These are phyloP conservation scores for Cantharis rufa DNA, from an alignment of 2,888 invertebrate genomes.

Conservation along the genomic window DNA sequence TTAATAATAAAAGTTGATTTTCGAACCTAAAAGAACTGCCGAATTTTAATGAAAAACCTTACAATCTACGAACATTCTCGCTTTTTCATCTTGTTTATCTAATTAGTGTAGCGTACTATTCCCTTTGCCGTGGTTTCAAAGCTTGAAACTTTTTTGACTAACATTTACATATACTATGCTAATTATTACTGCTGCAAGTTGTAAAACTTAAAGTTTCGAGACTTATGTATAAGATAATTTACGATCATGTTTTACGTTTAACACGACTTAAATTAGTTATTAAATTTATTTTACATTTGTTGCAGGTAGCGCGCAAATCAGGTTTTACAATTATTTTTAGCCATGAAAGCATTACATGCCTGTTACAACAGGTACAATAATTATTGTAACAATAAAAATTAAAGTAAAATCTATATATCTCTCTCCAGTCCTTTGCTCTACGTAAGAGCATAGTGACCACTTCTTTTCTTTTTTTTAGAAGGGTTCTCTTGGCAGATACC, in stretches of 20 bases:
- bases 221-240: not conserved
- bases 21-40: not conserved
- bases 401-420: too few relatives aligned
- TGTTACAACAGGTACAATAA: too few relatives aligned
- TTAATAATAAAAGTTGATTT: not conserved
- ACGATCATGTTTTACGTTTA: not conserved
- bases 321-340: not conserved
- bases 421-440: too few relatives aligned
- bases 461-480: too few relatives aligned
- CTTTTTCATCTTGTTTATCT: not conserved
- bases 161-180: not conserved
- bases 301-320: not conserved
- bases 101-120: not conserved
- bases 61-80: not conserved
- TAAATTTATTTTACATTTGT: not conserved
- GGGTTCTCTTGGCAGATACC: too few relatives aligned
- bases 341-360: too few relatives aligned
- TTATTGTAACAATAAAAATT: too few relatives aligned
- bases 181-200: not conserved
- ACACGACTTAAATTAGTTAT: not conserved
- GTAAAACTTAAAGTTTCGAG: not conserved
- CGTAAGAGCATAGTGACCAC: too few relatives aligned
- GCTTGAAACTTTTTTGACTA: not conserved
- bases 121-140: not conserved
- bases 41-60: not conserved